phyloP scores from a whole-genome alignment of 2,113 vertebrate species.

The Gnathonemus echidnorhynchus region DNA sequence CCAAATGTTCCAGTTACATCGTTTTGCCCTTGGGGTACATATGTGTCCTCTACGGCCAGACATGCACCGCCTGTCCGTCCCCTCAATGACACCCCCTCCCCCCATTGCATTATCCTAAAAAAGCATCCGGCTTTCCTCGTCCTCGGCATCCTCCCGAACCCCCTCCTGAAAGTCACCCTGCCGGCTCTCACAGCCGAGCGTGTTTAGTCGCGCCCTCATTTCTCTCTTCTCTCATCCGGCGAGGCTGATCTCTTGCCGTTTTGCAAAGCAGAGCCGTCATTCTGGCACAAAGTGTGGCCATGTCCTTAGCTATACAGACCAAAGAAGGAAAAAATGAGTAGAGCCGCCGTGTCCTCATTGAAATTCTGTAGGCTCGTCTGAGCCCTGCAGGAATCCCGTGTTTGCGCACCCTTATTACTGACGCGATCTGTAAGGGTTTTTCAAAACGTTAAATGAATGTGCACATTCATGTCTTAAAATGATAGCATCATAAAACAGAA shows the following conservation, averaged over 20 bases:
- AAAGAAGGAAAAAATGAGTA: not conserved
- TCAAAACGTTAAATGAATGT: not conserved
- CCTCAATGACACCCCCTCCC: not conserved
- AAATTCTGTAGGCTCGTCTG: conserved; percentile 7
- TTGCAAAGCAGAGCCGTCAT: not conserved
- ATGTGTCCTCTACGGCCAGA: conserved; percentile 12
- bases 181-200: not conserved
- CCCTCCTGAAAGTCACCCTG: not conserved
- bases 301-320: not conserved
- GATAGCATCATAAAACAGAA: not conserved
- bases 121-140: not conserved
- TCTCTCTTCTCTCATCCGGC: not conserved
- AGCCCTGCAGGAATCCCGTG: conserved; percentile 3
- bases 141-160: not conserved
- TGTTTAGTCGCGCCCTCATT: not conserved
- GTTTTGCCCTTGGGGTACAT: not conserved
- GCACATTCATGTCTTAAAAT: not conserved
- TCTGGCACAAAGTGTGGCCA: not conserved
- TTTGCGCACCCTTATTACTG: not conserved
- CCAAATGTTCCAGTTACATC: not conserved
- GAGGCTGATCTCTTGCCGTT: not conserved
- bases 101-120: not conserved
- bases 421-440: not conserved
- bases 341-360: conserved; percentile 10
- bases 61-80: conserved; percentile 3